A percentile compares a stretch with the other conserved stretches of the same genome.
Conservation (phyloP, 2,797 vertebrate species). For the Telmatherina bonti region DNA sequence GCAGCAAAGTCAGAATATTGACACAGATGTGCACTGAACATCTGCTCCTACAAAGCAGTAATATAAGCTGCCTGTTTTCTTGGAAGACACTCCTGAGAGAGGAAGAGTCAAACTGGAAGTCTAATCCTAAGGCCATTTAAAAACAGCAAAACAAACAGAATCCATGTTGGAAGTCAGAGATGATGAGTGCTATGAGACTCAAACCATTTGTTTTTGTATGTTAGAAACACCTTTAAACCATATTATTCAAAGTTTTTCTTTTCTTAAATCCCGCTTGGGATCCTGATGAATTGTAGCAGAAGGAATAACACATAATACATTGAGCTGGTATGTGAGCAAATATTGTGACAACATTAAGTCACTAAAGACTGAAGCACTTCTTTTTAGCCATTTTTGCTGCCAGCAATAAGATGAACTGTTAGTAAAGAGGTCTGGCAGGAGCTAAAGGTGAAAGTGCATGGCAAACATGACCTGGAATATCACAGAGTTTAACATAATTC, state of each 20-base stretch:
- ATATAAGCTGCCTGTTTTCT: conserved; percentile 19
- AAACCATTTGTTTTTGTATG: background rate
- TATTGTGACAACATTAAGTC: background rate
- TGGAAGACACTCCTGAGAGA: conserved; percentile 2
- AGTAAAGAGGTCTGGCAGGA: background rate
- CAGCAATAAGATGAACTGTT: background rate
- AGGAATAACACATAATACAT: no score
- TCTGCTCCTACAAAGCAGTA: conserved; percentile 14
- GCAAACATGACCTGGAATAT: background rate
- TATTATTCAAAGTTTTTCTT: background rate
- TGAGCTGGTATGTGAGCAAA: background rate
- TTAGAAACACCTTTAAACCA: background rate
- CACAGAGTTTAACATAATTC: background rate
- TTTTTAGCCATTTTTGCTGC: background rate
- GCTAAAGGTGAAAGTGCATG: background rate
- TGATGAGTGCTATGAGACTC: background rate
- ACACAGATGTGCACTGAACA: conserved; percentile 5
- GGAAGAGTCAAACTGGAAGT: background rate
- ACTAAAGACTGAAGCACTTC: background rate
- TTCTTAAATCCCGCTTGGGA: no score
- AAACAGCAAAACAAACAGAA: conserved; percentile 5
- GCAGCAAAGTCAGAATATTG: background rate
- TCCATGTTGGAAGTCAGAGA: background rate
- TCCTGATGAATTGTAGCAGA: no score
- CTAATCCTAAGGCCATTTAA: background rate